Percentiles rank a stretch among this genome's conserved stretches.
Evolutionary conservation across 2,113 vertebrate species (phyloP).

Genomic region (Perccottus glenii): DNA sequence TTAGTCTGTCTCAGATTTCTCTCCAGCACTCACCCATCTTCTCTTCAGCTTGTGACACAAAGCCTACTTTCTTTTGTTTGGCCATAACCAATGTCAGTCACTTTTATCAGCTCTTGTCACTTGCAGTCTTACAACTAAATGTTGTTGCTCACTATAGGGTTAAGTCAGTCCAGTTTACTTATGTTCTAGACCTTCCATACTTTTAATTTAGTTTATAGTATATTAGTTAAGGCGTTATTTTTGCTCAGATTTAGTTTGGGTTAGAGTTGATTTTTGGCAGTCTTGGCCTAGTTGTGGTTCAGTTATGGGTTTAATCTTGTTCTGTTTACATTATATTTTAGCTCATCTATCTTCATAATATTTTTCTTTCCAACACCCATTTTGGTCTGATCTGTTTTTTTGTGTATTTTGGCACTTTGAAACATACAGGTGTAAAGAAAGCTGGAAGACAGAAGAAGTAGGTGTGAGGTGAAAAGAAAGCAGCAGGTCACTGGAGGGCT

Average conservation of each 20-base stretch:
- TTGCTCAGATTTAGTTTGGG: background rate
- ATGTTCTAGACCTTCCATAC: too few species aligned
- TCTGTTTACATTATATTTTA: background rate
- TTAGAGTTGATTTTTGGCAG: too few species aligned
- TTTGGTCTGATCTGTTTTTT: background rate
- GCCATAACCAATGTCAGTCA: too few species aligned
- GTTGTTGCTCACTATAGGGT: too few species aligned
- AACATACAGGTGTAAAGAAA: too few species aligned
- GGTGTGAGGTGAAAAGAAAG: conserved; percentile 7
- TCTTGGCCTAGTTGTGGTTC: too few species aligned
- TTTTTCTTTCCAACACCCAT: background rate
- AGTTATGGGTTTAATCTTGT: background rate
- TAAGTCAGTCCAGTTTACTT: too few species aligned
- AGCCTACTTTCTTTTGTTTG: too few species aligned
- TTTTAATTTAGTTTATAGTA: too few species aligned
- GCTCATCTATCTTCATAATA: too few species aligned
- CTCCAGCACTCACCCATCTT: background rate
- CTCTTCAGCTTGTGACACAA: background rate
- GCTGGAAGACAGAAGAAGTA: background rate
- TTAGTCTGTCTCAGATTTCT: conserved; percentile 32
- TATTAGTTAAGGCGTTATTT: background rate
- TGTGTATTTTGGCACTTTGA: background rate
- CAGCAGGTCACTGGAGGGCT: conserved; percentile 28
- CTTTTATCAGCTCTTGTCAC: too few species aligned
- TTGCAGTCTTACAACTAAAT: too few species aligned